Conservation (phyloP, 2,113 vertebrate genomes). For the Forbesichthys agassizii region DNA sequence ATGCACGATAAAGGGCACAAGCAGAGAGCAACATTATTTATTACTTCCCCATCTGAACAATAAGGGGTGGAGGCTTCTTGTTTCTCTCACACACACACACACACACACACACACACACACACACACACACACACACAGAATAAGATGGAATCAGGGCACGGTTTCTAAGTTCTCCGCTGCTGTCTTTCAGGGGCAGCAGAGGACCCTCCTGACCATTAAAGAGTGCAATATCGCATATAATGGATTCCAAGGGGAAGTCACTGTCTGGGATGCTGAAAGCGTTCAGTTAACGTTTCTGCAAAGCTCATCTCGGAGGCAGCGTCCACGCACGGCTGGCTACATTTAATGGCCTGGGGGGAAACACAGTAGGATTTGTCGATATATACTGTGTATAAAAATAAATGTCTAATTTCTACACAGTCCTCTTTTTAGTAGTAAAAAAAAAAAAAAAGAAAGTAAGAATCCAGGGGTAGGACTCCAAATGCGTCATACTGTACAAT, state of each 20-base stretch:
- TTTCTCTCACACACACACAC: no score
- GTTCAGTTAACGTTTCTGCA: slow-evolving; percentile 40
- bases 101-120: no score
- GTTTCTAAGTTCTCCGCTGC: slow-evolving; percentile 13
- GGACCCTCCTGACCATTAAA: not conserved
- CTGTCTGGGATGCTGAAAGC: slow-evolving; percentile 31
- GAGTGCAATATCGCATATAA: slow-evolving; percentile 4
- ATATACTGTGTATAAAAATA: no score
- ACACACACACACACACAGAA: no score
- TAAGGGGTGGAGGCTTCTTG: no score
- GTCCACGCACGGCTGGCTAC: slow-evolving; percentile 58
- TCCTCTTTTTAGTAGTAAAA: no score
- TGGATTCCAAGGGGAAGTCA: slow-evolving; percentile 37
- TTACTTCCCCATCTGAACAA: slow-evolving; percentile 1
- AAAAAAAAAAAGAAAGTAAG: no score
- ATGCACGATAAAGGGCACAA: not conserved
- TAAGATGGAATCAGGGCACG: no score
- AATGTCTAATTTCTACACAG: no score
- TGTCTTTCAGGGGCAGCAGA: slow-evolving; percentile 46
- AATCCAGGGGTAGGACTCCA: no score
- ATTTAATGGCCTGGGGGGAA: slow-evolving; percentile 54
- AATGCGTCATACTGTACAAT: no score
- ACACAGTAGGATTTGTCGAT: no score
- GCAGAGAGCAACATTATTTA: slow-evolving; percentile 51
- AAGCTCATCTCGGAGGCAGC: slow-evolving; percentile 29